These are phyloP conservation scores for Ataeniobius toweri DNA, from an alignment of 2,797 vertebrate species.

Conservation along the genomic window DNA sequence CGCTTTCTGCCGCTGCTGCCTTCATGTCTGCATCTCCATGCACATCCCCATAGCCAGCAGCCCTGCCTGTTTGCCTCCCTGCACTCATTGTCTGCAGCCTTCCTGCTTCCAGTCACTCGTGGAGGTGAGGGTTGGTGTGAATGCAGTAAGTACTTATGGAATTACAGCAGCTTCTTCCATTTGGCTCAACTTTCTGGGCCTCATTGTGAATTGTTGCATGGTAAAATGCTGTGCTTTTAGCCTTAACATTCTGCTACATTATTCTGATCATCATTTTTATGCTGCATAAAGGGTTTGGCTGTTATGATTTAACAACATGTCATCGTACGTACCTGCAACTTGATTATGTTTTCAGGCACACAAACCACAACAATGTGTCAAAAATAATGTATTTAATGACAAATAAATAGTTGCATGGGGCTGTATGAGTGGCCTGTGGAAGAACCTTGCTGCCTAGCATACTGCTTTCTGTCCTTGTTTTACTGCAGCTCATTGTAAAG, in stretches of 20 bases:
- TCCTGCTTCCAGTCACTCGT: slow-evolving; percentile 47
- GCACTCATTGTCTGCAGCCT: slow-evolving; percentile 55
- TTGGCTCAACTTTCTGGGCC: slow-evolving; percentile 29
- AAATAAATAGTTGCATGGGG: slow-evolving; percentile 39
- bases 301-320: slow-evolving; percentile 39
- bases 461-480: slow-evolving; percentile 62
- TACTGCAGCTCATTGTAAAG: slow-evolving; percentile 44
- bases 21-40: slow-evolving; percentile 77
- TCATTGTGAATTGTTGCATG: slow-evolving; percentile 43
- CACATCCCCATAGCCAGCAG: slow-evolving; percentile 65
- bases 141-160: slow-evolving; percentile 40
- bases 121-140: slow-evolving; percentile 43
- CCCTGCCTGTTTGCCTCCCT: slow-evolving; percentile 43
- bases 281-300: slow-evolving; percentile 30
- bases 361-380: slow-evolving; percentile 26
- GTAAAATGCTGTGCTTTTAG: slow-evolving; percentile 10
- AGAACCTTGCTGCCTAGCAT: slow-evolving; percentile 55
- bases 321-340: slow-evolving; percentile 19
- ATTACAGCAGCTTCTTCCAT: slow-evolving; percentile 58
- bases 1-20: slow-evolving; percentile 74
- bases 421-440: slow-evolving; percentile 45
- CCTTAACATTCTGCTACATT: slow-evolving; percentile 26
- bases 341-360: slow-evolving; percentile 56
- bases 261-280: slow-evolving; percentile 20
- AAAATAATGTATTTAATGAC: slow-evolving; percentile 27